Conservation (phyloP, 2,888 invertebrate genomes). For the Drosophila barbarae region DNA sequence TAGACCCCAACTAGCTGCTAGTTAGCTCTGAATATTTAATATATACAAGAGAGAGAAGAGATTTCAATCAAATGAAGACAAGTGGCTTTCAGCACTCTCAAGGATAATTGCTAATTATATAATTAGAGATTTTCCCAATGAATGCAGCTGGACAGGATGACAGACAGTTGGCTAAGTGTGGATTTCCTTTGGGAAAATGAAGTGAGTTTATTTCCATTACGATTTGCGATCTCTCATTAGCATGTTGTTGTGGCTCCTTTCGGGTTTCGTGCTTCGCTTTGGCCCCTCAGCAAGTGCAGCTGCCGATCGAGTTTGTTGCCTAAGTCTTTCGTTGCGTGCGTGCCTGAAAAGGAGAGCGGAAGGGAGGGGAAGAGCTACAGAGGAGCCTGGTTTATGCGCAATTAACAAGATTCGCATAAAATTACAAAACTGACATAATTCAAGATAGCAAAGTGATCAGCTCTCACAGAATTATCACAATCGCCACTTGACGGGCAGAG, state of each 20-base stretch:
- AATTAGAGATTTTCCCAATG: constrained; percentile 9
- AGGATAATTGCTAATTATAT: constrained; percentile 5
- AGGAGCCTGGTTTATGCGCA: constrained; percentile 55
- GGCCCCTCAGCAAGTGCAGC: constrained; percentile 11
- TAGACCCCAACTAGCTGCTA: neutral
- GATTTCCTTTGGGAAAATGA: constrained; percentile 25
- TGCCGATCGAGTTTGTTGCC: constrained; percentile 59
- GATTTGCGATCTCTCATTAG: constrained; percentile 36
- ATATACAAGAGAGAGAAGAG: neutral
- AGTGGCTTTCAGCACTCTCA: constrained; percentile 10
- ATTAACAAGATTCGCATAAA: constrained; percentile 71
- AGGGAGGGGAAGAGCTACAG: neutral
- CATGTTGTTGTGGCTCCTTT: constrained; percentile 45
- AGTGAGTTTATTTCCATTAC: constrained; percentile 22
- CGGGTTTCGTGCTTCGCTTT: neutral
- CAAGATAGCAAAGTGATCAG: constrained; percentile 68
- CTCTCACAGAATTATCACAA: constrained; percentile 66
- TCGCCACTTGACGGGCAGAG: constrained; percentile 42
- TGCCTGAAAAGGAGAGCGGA: neutral
- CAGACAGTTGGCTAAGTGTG: constrained; percentile 24
- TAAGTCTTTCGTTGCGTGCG: constrained; percentile 62
- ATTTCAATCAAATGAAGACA: constrained; percentile 10
- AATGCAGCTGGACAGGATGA: neutral
- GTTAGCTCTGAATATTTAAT: neutral
- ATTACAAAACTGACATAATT: constrained; percentile 77